Base-by-base conservation (phyloP, 2,797 vertebrate genomes). In the Myripristis murdjan region DNA sequence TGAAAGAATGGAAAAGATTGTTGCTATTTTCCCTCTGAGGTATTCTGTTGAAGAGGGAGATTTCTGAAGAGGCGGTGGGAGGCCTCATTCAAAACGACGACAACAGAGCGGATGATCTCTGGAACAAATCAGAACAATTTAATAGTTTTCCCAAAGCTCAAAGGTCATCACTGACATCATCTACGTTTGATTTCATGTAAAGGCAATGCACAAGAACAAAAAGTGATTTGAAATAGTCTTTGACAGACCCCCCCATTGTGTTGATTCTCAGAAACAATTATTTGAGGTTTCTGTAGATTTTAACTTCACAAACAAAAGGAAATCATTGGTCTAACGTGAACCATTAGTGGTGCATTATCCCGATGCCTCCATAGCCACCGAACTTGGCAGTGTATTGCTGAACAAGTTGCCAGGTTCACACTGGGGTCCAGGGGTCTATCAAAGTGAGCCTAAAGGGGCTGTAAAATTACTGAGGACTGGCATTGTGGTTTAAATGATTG, bases 401-500 rank as follows among this genome's bases (percentile, higher is more conserved):
- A 91, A 91, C 80, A 88, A 85, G 84, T 83, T 82, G 75, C 74
- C 79, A 75, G 76, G 75, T 86, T 91, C 87, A 91, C 75, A 75
- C 74, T 35, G 69, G 66, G 70, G 81, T 67, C 73, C 55, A 31
- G 64, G 75, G 82, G 75, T 86, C 84, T 86, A 81, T 77, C 85
- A 57, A 83, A 87, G 84, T 64, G 55, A 83, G 81, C 73, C 85
- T 82, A 73, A 67, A 77, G 86, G 86, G 88, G 77, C 76, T 93
- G 87, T 93, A 88, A 84, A 91, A 89, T 94, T 92, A 93, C 92
- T 70, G 85, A 85, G 76, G 89, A 87, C 79, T 87, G 86, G 82
- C 87, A 85, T 85, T 89, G 87, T 78, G 90, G 88, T 92, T 90
- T 90, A 84, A 92, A 87, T 90, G 86, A 90, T 93, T 89, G 88